phyloP scores from a whole-genome alignment of 2,888 invertebrate species.

The Tenthredo distinguenda region DNA sequence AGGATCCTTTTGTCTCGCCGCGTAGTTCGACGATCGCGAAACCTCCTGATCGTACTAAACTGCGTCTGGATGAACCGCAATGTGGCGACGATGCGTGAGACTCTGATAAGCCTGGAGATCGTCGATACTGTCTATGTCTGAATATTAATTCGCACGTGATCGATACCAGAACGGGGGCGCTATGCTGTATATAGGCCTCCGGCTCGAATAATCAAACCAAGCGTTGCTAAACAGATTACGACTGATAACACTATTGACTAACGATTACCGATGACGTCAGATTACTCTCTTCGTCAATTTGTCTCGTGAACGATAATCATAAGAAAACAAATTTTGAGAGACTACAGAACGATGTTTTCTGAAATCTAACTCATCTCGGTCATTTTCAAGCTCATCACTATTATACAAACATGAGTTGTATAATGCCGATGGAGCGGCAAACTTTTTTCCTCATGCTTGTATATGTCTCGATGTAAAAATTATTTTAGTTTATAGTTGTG shows the following conservation, averaged over 20 bases:
- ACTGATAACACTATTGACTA: slow-evolving; percentile 24
- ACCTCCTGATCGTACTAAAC: neutral
- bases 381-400: neutral
- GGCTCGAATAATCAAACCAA: slow-evolving; percentile 27
- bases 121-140: slow-evolving; percentile 37
- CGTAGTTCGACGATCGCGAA: slow-evolving; percentile 11
- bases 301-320: neutral
- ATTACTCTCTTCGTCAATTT: neutral
- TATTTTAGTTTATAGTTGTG: neutral
- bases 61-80: slow-evolving; percentile 11
- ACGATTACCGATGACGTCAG: neutral
- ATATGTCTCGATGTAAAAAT: neutral
- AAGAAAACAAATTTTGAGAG: neutral
- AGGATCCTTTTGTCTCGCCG: neutral
- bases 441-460: neutral
- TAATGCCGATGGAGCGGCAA: neutral
- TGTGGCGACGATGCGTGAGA: slow-evolving; percentile 46
- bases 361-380: neutral
- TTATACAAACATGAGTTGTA: neutral
- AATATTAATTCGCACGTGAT: slow-evolving; percentile 30
- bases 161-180: neutral
- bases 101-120: slow-evolving; percentile 30
- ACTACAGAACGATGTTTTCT: neutral
- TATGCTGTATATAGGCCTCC: neutral
- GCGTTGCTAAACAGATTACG: slow-evolving; percentile 36